These are phyloP conservation scores for human (Homo sapiens) DNA, from an alignment of 2,113 vertebrate genomes.

Conservation along the genomic window GRCh38 chr18:75487501-75488000, in stretches of 20 bases:
- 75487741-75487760: not conserved
- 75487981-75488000: not conserved
- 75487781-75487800: not conserved
- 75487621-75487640: conserved; percentile 58
- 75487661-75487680: not conserved
- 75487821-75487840: not conserved
- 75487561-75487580: conserved; percentile 43
- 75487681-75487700: not conserved
- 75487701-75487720: not conserved
- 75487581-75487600: conserved; percentile 59
- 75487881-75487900: not conserved
- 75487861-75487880: too few relatives aligned
- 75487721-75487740: not conserved
- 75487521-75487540: not conserved
- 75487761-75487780: not conserved
- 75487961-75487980: not conserved
- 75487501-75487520: not conserved
- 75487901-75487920: not conserved
- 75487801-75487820: not conserved
- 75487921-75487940: accelerated
- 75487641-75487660: conserved; percentile 18
- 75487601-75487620: conserved; percentile 53
- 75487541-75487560: conserved; percentile 26
- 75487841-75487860: not conserved
- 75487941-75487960: not conserved